These are phyloP conservation scores for Dascillus cervinus DNA, from an alignment of 2,888 invertebrate genomes.

Conservation along the genomic window DNA sequence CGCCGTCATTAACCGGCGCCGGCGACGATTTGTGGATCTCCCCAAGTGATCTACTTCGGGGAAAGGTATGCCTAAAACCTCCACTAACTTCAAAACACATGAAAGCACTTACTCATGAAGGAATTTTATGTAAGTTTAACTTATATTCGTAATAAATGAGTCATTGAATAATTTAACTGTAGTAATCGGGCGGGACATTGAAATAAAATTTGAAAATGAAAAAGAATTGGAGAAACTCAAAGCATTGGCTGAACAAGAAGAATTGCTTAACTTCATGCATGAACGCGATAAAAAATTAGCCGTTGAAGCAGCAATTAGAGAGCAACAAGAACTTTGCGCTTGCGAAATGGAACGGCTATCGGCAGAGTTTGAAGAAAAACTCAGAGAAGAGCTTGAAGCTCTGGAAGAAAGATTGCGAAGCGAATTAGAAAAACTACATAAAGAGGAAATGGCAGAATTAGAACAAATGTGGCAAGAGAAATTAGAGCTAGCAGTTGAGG, in stretches of 20 bases:
- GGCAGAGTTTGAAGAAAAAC: conserved; percentile 17
- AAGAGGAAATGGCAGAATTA: conserved; percentile 15
- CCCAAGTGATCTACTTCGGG: conserved; percentile 40
- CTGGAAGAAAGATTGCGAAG: conserved; percentile 13
- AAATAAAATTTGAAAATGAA: conserved; percentile 30
- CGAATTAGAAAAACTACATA: conserved; percentile 18
- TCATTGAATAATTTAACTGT: conserved; percentile 1
- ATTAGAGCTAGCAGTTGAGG: conserved; percentile 25
- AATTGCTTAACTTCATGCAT: conserved; percentile 18
- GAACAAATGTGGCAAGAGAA: conserved; percentile 22
- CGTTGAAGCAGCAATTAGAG: conserved; percentile 14
- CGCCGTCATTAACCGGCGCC: conserved; percentile 34
- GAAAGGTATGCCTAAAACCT: conserved; percentile 38
- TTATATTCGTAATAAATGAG: neutral
- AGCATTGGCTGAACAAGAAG: conserved; percentile 30
- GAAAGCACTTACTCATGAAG: conserved; percentile 39
- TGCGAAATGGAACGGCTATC: conserved; percentile 15
- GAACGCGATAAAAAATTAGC: conserved; percentile 22
- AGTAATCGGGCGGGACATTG: conserved; percentile 35
- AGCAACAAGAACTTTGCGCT: conserved; percentile 15
- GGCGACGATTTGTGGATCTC: conserved; percentile 39
- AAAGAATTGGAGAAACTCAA: conserved; percentile 29
- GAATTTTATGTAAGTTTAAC: conserved; percentile 33
- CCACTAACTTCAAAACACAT: conserved; percentile 37
- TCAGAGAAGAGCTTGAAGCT: conserved; percentile 14